Evolutionary conservation across 2,888 invertebrate genomes (phyloP).

Genomic region (Nemoura dubitans): DNA sequence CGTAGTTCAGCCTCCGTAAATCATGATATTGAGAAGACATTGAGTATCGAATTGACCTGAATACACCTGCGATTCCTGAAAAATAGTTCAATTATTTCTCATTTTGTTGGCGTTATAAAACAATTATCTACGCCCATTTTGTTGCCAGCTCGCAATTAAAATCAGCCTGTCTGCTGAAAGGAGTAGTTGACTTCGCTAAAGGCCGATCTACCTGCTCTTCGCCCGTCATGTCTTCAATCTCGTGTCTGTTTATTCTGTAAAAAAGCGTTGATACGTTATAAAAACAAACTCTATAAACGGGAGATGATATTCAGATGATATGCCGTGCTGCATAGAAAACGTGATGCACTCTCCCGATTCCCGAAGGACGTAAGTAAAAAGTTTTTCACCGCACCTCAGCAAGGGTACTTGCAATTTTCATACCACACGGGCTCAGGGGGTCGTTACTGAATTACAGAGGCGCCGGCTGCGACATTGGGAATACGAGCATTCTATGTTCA

Average conservation of each 20-base stretch:
- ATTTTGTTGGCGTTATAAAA: constrained; percentile 12
- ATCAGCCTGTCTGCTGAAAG: background rate
- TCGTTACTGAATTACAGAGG: background rate
- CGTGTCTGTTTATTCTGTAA: background rate
- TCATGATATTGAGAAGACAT: background rate
- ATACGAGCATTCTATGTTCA: background rate
- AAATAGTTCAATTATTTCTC: background rate
- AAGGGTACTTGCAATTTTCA: no score
- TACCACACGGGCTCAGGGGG: background rate
- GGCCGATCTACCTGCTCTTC: background rate
- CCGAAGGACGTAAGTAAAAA: no score
- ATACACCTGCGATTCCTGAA: background rate
- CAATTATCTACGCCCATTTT: background rate
- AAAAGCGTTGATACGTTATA: no score
- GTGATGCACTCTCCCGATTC: no score
- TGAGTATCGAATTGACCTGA: background rate
- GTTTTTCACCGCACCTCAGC: no score
- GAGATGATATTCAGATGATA: no score
- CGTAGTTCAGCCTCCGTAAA: no score
- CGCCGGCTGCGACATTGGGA: background rate
- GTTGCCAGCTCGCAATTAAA: background rate
- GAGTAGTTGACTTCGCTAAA: background rate
- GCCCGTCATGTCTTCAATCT: background rate
- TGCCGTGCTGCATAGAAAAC: no score
- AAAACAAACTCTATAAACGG: no score